Conservation (phyloP, 1,140 invertebrate species). For the Dreissena polymorpha region DNA sequence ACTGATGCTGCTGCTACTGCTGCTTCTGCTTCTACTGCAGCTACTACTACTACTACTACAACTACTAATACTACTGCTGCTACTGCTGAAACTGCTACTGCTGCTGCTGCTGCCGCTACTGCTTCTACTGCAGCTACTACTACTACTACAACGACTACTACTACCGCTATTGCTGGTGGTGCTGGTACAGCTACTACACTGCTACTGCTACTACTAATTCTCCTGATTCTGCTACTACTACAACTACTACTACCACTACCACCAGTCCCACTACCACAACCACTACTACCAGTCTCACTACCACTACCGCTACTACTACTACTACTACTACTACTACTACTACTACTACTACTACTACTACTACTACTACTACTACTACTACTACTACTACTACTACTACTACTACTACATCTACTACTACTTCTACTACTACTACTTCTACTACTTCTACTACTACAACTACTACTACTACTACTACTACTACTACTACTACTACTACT, state of each 20-base stretch:
- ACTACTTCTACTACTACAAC: constrained; percentile 29
- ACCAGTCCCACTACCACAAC: constrained; percentile 40
- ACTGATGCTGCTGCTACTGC: constrained; percentile 30
- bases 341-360: constrained; percentile 48
- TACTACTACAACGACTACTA: too few species aligned
- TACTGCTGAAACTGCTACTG: too few species aligned
- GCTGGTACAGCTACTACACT: constrained; percentile 9
- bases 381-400: constrained; percentile 51
- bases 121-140: too few species aligned
- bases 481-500: constrained; percentile 31
- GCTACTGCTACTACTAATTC: constrained; percentile 42
- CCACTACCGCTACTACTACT: background rate
- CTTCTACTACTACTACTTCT: constrained; percentile 41
- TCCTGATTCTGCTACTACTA: constrained; percentile 37
- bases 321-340: constrained; percentile 26
- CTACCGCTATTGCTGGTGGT: too few species aligned
- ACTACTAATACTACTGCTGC: too few species aligned
- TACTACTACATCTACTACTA: constrained; percentile 52
- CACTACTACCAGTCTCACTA: background rate
- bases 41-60: too few species aligned
- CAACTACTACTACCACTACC: constrained; percentile 49
- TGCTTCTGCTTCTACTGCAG: too few species aligned
- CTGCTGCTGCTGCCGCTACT: too few species aligned
- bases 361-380: constrained; percentile 48
- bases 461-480: constrained; percentile 31